Conservation (phyloP, 2,113 vertebrate genomes). For the Pollimyrus isidori region DNA sequence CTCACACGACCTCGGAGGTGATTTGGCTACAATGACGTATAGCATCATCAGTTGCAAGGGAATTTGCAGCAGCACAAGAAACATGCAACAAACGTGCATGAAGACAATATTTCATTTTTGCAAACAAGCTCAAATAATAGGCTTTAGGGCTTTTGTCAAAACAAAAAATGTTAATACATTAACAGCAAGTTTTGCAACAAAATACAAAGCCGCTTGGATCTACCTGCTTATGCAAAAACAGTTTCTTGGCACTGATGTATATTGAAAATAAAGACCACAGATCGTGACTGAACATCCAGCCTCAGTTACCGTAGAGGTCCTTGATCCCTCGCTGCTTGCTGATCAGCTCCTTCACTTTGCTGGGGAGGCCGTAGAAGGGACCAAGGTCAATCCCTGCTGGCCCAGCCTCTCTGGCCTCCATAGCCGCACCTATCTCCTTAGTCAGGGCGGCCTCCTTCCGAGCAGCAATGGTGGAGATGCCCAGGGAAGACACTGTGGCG, state of each 20-base stretch:
- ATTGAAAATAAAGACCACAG: background rate
- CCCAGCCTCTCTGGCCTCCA: conserved; percentile 56
- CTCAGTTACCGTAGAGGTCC: conserved; percentile 79
- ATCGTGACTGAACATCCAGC: background rate
- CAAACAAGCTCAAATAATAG: background rate
- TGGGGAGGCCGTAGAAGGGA: conserved; percentile 90
- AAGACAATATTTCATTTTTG: background rate
- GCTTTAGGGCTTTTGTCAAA: background rate
- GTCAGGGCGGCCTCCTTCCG: conserved; percentile 70
- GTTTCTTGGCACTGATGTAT: background rate
- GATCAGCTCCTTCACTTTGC: conserved; percentile 84
- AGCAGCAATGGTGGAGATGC: conserved; percentile 62
- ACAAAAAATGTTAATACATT: background rate
- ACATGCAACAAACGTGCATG: background rate
- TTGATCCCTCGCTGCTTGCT: conserved; percentile 73
- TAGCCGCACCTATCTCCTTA: conserved; percentile 74
- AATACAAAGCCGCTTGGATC: background rate
- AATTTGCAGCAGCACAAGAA: background rate
- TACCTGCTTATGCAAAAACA: background rate
- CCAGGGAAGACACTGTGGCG: conserved; percentile 59
- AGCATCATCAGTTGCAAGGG: background rate
- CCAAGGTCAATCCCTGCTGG: conserved; percentile 69
- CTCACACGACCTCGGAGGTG: background rate
- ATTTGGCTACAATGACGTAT: background rate
- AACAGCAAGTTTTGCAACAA: background rate